Conservation (phyloP, 2,888 invertebrate species). For the Brenthis ino region DNA sequence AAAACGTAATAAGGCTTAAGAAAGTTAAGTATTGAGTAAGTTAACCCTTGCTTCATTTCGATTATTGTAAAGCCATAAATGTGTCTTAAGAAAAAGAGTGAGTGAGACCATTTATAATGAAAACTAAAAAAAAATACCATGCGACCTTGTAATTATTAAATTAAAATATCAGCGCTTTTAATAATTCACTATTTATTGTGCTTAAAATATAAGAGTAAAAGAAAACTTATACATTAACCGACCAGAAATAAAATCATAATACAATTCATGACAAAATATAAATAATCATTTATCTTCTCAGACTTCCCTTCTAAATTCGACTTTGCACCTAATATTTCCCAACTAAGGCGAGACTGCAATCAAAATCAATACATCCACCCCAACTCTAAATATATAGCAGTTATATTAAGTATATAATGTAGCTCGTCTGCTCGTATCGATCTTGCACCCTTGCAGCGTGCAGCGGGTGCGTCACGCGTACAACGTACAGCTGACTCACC, state of each 20-base stretch:
- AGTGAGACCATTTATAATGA: no score
- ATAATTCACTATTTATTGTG: no score
- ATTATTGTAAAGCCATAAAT: slow-evolving; percentile 19
- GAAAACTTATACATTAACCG: no score
- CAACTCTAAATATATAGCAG: slow-evolving; percentile 19
- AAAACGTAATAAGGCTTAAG: slow-evolving; percentile 3
- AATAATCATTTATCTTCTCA: neutral
- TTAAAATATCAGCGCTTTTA: no score
- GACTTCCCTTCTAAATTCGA: neutral
- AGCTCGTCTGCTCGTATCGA: slow-evolving; percentile 46
- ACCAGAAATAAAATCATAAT: no score
- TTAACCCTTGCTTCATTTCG: slow-evolving; percentile 1
- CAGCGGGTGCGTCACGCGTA: slow-evolving; percentile 35
- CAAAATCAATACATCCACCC: slow-evolving; percentile 31
- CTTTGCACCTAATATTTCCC: slow-evolving; percentile 6
- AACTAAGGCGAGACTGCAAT: slow-evolving; percentile 25
- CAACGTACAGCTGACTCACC: slow-evolving; percentile 42
- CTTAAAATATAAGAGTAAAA: no score
- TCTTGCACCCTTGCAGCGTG: slow-evolving; percentile 41
- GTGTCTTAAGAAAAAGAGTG: neutral
- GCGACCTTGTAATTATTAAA: no score
- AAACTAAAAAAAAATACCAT: no score
- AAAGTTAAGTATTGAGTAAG: neutral
- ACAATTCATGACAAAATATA: no score
- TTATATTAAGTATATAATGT: slow-evolving; percentile 30